Evolutionary conservation across 1,140 invertebrate genomes (phyloP).

Genomic region (Drosophila ambigua): DNA sequence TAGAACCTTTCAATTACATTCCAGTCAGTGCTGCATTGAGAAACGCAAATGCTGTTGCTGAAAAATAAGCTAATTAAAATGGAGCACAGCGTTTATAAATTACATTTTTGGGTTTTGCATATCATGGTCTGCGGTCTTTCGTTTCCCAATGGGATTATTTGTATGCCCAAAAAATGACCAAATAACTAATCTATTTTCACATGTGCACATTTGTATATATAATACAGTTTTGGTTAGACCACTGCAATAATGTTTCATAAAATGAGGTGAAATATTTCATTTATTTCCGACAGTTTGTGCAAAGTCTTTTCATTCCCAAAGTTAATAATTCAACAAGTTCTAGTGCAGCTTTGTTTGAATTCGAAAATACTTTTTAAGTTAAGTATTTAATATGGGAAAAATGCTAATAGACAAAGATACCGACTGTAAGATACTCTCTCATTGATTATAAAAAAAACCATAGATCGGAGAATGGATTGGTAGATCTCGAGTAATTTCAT

Average conservation of each 20-base stretch:
- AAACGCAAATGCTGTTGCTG: conserved; percentile 25
- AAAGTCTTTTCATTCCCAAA: neutral
- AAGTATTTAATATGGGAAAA: neutral
- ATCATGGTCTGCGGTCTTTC: conserved; percentile 34
- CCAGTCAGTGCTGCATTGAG: neutral
- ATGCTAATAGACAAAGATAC: neutral
- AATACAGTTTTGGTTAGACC: neutral
- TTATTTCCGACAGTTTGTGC: neutral
- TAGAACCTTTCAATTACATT: conserved; percentile 17
- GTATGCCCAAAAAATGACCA: neutral
- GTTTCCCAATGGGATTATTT: conserved; percentile 31
- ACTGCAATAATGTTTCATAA: neutral
- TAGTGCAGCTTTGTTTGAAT: neutral
- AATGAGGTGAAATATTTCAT: too few relatives aligned
- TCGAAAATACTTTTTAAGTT: neutral
- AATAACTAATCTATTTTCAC: conserved; percentile 14
- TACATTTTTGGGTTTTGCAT: conserved; percentile 25
- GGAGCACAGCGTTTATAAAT: conserved; percentile 29
- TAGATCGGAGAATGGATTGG: too few relatives aligned
- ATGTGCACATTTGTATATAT: neutral
- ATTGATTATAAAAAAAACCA: too few relatives aligned
- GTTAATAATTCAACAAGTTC: conserved; percentile 11
- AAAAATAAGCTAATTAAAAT: conserved; percentile 53
- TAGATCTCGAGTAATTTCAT: too few relatives aligned
- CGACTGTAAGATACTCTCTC: neutral